Conservation (phyloP, 2,113 vertebrate species). For the Steatornis caripensis region DNA sequence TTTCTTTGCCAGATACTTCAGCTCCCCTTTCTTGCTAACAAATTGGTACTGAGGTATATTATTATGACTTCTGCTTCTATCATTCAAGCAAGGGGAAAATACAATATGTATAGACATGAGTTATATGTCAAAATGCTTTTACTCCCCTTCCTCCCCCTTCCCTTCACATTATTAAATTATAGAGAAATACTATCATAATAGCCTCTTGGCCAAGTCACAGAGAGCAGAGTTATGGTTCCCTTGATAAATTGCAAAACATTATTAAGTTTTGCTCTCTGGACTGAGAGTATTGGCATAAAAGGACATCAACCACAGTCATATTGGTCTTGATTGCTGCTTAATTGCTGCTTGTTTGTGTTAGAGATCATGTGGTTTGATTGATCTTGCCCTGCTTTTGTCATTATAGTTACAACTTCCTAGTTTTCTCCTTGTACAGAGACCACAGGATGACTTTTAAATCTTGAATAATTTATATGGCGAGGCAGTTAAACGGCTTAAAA, state of each 20-base stretch:
- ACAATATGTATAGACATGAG: background rate
- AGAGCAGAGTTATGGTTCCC: slow-evolving; percentile 44
- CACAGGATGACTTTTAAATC: slow-evolving; percentile 50
- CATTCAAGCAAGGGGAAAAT: slow-evolving; percentile 19
- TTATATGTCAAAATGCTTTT: slow-evolving; percentile 45
- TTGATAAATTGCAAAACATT: slow-evolving; percentile 59
- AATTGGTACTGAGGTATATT: slow-evolving; percentile 9
- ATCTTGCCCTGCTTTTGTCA: slow-evolving; percentile 63
- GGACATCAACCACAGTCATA: slow-evolving; percentile 45
- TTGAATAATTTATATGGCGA: slow-evolving; percentile 49
- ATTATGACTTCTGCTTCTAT: slow-evolving; percentile 19
- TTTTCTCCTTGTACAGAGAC: slow-evolving; percentile 68
- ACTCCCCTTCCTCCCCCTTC: background rate
- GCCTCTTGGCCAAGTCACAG: slow-evolving; percentile 36
- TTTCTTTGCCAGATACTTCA: slow-evolving; percentile 11
- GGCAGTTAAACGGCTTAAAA: slow-evolving; percentile 44
- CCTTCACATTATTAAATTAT: slow-evolving; percentile 51
- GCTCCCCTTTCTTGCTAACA: slow-evolving; percentile 14
- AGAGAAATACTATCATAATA: slow-evolving; percentile 55
- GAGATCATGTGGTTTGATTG: slow-evolving; percentile 63
- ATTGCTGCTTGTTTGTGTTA: slow-evolving; percentile 71
- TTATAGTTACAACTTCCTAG: slow-evolving; percentile 54
- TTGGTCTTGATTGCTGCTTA: slow-evolving; percentile 65
- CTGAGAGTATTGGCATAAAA: slow-evolving; percentile 61
- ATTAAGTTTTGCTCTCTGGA: slow-evolving; percentile 57